Conservation (phyloP, 2,888 invertebrate species). For the Spisula subtruncata region DNA sequence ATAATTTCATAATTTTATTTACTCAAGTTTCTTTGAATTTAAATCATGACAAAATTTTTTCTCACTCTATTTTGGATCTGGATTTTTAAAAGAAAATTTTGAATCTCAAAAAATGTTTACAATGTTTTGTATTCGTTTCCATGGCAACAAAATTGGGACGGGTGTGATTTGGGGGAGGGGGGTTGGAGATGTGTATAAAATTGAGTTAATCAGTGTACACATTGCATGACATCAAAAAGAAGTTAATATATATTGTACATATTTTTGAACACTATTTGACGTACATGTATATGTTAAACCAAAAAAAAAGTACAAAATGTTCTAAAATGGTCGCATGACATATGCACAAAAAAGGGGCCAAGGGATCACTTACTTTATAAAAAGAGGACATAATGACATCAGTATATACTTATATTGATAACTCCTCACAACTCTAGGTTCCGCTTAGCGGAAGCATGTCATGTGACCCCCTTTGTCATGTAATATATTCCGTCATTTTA, state of each 20-base stretch:
- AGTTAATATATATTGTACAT: constrained; percentile 52
- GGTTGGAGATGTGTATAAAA: not conserved
- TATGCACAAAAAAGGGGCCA: constrained; percentile 29
- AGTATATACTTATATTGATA: not conserved
- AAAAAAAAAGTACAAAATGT: constrained; percentile 48
- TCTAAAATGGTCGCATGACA: constrained; percentile 37
- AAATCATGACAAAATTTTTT: not conserved
- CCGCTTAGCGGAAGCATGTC: not conserved
- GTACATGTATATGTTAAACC: constrained; percentile 44
- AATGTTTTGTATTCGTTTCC: not conserved
- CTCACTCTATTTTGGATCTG: not conserved
- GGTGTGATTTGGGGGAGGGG: not conserved
- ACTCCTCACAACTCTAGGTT: not conserved
- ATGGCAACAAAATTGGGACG: constrained; percentile 10
- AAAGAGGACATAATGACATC: constrained; percentile 4
- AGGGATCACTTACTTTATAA: not conserved
- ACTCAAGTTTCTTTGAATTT: not conserved
- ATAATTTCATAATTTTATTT: not conserved
- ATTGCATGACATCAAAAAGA: constrained; percentile 20
- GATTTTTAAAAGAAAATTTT: not conserved
- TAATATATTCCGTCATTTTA: constrained; percentile 45
- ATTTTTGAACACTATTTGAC: constrained; percentile 26
- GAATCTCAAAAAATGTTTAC: constrained; percentile 15
- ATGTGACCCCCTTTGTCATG: constrained; percentile 9
- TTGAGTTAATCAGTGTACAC: not conserved